A percentile compares a stretch with the other conserved stretches of the same genome.
Evolutionary conservation across 2,797 vertebrate genomes (phyloP).

Genomic region (Limosa lapponica): DNA sequence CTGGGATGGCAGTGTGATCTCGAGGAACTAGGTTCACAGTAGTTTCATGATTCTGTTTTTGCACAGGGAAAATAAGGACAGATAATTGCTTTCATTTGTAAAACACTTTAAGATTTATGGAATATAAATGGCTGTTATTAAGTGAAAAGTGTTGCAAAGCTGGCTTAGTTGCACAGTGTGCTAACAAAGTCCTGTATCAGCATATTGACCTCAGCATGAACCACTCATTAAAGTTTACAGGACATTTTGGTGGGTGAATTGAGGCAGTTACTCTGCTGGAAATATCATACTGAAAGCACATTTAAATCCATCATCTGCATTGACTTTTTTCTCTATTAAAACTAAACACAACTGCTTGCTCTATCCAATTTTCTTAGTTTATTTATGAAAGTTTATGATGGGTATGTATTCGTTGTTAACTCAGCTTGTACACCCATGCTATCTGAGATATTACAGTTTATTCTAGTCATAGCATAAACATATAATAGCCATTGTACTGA

Average conservation of each 20-base stretch:
- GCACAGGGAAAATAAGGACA: conserved; percentile 17
- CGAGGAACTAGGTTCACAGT: background rate
- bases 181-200: background rate
- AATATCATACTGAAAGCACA: background rate
- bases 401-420: background rate
- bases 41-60: background rate
- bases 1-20: background rate
- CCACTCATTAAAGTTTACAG: conserved; percentile 41
- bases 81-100: conserved; percentile 44
- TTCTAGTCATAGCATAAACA: conserved; percentile 9
- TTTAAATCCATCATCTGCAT: background rate
- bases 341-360: background rate
- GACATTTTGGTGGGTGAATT: conserved; percentile 14
- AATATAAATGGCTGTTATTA: conserved; percentile 16
- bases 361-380: background rate
- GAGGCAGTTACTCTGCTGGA: background rate
- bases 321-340: background rate
- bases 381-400: conserved; percentile 22
- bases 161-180: background rate
- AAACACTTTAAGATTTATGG: conserved; percentile 18
- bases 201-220: conserved; percentile 19
- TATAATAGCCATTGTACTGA: background rate
- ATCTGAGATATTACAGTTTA: background rate
- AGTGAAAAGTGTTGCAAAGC: conserved; percentile 37
- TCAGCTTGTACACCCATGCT: background rate